Base-by-base conservation (phyloP, 2,888 invertebrate species). In the Odontocolon sp. region DNA sequence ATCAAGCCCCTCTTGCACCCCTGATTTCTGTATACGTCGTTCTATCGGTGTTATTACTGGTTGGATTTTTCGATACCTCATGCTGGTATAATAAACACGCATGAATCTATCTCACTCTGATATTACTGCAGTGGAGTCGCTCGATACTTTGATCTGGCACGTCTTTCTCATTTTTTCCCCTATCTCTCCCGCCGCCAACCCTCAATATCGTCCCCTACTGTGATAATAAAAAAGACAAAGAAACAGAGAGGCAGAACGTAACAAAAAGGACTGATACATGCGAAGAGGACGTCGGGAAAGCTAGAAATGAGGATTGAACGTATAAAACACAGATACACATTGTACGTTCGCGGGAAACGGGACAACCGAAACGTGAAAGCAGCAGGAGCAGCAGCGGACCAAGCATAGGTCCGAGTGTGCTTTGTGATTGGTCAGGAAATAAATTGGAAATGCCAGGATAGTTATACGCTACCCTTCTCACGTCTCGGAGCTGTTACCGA, bases 401-500 rank as follows among this genome's bases (percentile, higher is more conserved):
- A 6, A 38, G 14, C 28, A 21, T 18, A 23, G 33, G 31, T 50
- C 21, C n/a, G 61, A 47, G 42, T 31, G 67, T 36, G 69, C 76
- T 71, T 67, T 71, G 71, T 67, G 71, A 76, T 71, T 76, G 71
- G 71, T 76, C 71, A 63, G 76, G 47, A 70, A 76, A 76, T 76
- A 71, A 77, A 71, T 77, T 77, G 76, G 76, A 71, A 67, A 71
- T 77, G 61, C 50, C 71, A 47, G 71, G 71, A 61, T 71, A 63
- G 76, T 77, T 71, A 71, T 77, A 63, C 61, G 63, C 47, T 45
- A 23, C 47, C 14, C 40, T 21, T 8, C 36, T 36, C 36, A 11
- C 33, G 52, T 11, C 11, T 50, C 38, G 45, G 23, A n/a, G 47
- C 16, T 40, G 18, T 56, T 69, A 52, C 57, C 59, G 52, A 61